These are phyloP conservation scores for Astur gentilis DNA, from an alignment of 2,113 vertebrate species.

Conservation along the genomic window DNA sequence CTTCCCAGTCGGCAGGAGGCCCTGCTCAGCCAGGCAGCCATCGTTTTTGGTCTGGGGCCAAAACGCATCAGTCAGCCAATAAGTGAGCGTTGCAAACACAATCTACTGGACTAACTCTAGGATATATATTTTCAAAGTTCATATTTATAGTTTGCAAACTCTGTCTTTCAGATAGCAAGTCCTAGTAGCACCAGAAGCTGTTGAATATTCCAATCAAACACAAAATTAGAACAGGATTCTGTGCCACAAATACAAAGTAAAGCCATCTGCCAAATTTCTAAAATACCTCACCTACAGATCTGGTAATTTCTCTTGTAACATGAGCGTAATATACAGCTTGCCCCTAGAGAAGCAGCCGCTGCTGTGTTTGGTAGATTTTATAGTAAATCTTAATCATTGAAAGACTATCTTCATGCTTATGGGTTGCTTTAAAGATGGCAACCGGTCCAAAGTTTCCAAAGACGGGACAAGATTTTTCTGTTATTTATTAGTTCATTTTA, in stretches of 20 bases:
- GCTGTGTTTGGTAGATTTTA: slow-evolving; percentile 6
- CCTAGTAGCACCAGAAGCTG: slow-evolving; percentile 69
- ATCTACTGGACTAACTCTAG: slow-evolving; percentile 58
- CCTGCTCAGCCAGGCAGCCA: not conserved
- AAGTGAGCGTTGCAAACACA: slow-evolving; percentile 30
- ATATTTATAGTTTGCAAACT: slow-evolving; percentile 69
- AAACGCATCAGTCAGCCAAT: slow-evolving; percentile 36
- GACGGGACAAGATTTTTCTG: not conserved
- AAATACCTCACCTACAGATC: slow-evolving; percentile 66
- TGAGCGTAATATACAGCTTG: slow-evolving; percentile 33
- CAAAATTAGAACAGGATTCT: slow-evolving; percentile 67
- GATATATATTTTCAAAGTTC: slow-evolving; percentile 67
- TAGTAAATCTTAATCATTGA: not conserved
- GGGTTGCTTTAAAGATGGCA: slow-evolving; percentile 7
- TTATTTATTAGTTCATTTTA: slow-evolving; percentile 59
- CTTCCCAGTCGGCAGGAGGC: not conserved
- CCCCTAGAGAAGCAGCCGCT: slow-evolving; percentile 23
- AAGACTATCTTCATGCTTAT: not conserved
- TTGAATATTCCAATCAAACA: slow-evolving; percentile 70
- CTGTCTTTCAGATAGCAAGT: slow-evolving; percentile 66
- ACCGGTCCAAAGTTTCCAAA: not conserved
- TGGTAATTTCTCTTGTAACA: slow-evolving; percentile 60
- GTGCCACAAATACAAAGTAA: slow-evolving; percentile 73
- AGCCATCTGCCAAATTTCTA: slow-evolving; percentile 74
- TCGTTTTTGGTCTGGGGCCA: not conserved